These are phyloP conservation scores for Caradrina clavipalpis DNA, from an alignment of 2,888 invertebrate genomes.

Conservation along the genomic window DNA sequence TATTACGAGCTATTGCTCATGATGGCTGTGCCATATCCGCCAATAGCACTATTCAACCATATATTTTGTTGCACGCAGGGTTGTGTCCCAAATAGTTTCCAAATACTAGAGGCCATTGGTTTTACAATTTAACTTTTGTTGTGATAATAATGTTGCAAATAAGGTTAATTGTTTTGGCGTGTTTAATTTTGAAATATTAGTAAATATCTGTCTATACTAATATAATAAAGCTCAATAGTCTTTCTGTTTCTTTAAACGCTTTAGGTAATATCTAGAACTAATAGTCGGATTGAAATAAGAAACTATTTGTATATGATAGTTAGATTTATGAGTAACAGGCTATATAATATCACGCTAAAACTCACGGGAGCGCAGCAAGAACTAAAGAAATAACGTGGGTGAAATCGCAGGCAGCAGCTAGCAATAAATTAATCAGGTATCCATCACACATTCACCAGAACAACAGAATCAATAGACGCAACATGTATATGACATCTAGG, in stretches of 20 bases:
- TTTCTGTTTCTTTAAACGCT: too few relatives aligned
- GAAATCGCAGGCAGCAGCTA: too few relatives aligned
- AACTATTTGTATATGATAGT: too few relatives aligned
- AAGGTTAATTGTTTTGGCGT: background rate
- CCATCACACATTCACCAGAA: background rate
- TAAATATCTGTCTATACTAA: too few relatives aligned
- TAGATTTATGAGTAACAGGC: too few relatives aligned
- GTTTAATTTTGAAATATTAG: background rate
- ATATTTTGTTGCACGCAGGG: slow-evolving; percentile 49
- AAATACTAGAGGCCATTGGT: slow-evolving; percentile 19
- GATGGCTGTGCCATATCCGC: slow-evolving; percentile 38
- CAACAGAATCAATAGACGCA: slow-evolving; percentile 21
- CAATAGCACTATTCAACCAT: slow-evolving; percentile 31
- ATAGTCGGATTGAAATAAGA: too few relatives aligned
- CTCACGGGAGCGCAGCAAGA: too few relatives aligned
- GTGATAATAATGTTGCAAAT: background rate
- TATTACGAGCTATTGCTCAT: slow-evolving; percentile 37
- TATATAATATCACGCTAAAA: too few relatives aligned
- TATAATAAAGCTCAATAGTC: too few relatives aligned
- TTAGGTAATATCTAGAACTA: too few relatives aligned
- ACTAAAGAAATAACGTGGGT: too few relatives aligned
- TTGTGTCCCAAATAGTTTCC: slow-evolving; percentile 24
- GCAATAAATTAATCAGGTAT: background rate
- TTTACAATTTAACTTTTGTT: slow-evolving; percentile 3
- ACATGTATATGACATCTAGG: slow-evolving; percentile 26